Evolutionary conservation across 2,113 vertebrate genomes (phyloP).

Genomic region (Casuarius casuarius): DNA sequence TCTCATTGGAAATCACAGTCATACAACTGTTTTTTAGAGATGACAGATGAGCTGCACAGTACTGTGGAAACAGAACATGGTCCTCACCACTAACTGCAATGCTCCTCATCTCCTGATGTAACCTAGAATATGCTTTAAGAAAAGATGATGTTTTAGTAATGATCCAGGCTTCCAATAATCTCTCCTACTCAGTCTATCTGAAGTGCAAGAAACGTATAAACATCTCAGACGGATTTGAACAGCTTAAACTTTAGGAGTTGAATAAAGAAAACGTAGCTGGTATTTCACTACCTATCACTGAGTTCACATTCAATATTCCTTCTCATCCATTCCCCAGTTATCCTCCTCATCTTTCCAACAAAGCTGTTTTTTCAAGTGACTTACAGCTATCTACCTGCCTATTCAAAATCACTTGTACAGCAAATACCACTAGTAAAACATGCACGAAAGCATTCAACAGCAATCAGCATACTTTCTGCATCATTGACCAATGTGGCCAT

Average conservation of each 20-base stretch:
- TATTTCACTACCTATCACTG: not conserved
- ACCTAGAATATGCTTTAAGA: not conserved
- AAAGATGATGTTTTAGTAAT: not conserved
- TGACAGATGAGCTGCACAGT: accelerated
- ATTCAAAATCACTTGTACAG: not conserved
- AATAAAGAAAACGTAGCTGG: not conserved
- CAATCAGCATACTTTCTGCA: constrained; percentile 51
- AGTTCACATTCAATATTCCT: not conserved
- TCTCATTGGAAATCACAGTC: not conserved
- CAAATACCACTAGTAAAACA: not conserved
- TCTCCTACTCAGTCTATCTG: not conserved
- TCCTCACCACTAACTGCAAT: too few species aligned
- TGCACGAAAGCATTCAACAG: not conserved
- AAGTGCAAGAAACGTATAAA: not conserved
- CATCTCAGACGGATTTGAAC: not conserved
- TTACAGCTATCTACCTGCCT: not conserved
- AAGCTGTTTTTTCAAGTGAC: not conserved
- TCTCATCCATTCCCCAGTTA: not conserved
- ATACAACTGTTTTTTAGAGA: not conserved
- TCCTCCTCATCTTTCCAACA: not conserved
- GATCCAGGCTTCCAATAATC: not conserved
- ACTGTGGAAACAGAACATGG: not conserved
- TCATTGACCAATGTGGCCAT: not conserved
- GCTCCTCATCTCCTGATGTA: not conserved
- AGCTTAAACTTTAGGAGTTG: not conserved